These are phyloP conservation scores for Enteromius fasciolatus DNA, from an alignment of 2,797 vertebrate species.

Conservation along the genomic window DNA sequence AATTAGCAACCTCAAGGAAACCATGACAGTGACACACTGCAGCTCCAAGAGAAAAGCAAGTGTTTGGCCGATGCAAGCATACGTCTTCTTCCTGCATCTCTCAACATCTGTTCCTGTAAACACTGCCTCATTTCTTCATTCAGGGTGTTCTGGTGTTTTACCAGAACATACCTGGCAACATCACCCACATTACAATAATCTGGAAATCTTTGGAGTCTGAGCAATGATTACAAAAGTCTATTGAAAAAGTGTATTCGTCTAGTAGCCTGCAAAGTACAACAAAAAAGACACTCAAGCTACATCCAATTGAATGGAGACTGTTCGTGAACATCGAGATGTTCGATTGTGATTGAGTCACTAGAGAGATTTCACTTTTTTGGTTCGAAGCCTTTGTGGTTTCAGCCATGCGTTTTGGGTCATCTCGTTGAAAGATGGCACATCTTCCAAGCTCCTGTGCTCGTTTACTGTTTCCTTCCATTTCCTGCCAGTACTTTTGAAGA, in stretches of 20 bases:
- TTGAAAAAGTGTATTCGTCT: not conserved
- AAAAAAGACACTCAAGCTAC: not conserved
- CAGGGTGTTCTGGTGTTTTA: not conserved
- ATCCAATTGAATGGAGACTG: not conserved
- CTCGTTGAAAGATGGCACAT: not conserved
- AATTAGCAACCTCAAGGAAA: conserved; percentile 66
- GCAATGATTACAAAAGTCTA: not conserved
- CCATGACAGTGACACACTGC: conserved; percentile 43
- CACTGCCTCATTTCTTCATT: conserved; percentile 14
- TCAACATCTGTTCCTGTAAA: conserved; percentile 33
- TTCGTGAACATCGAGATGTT: not conserved
- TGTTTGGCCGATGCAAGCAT: conserved; percentile 6
- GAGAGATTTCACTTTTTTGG: conserved; percentile 3
- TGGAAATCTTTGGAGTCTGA: not conserved
- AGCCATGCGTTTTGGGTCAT: not conserved
- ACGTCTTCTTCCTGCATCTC: not conserved
- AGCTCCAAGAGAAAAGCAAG: conserved; percentile 12
- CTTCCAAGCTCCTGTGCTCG: not conserved
- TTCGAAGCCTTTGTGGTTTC: conserved; percentile 5
- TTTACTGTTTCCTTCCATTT: not conserved
- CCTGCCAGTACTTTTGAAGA: not conserved
- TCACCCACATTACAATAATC: not conserved
- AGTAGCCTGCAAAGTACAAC: not conserved
- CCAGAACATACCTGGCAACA: conserved; percentile 1
- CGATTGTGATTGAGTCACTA: not conserved